Evolutionary conservation across 2,113 vertebrate species (phyloP), one percentile per base, ranked within the genome.

Genomic region (Brevimyrus niger): DNA sequence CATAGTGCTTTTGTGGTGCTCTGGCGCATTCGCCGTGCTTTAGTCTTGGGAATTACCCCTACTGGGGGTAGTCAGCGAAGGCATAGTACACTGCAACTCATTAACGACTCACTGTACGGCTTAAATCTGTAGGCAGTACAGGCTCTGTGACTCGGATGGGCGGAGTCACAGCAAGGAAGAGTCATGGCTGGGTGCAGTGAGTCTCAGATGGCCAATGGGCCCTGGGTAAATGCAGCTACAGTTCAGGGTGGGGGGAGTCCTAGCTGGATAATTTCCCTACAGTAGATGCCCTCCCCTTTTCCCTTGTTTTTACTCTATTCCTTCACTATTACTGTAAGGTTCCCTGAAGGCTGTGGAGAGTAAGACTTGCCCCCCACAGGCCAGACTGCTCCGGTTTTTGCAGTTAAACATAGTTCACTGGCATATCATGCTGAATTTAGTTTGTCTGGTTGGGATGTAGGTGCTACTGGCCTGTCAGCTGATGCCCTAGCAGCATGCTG

Each of bases 241-340:
- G 35, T 7, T 21, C 38, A 47, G 44, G 42, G 44, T 38, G 3
- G 21, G 50, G 27, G 50, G 82, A 84, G 21, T 84, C 23, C 44
- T 21, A 46, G 82, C 82, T 47, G 82, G 44, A n/a, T 84, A 10
- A 47, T 84, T 23, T 23, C 19, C 44, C 42, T 8, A n/a, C 38
- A 46, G 42, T n/a, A 83, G 42, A 83, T 23, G 9, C 6, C 48
- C n/a, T 86, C 27, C 31, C 17, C 13, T 6, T 19, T 50, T 53
- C 50, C 13, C 15, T 53, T 55, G 85, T 53, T 87, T 50, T 87
- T 87, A 35, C 15, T 55, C 46, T n/a, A 53, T 69, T 50, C 27
- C 61, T 90, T 90, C 87, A 44, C 58, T 76, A 0, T 19, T 90
- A 92, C 3, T 15, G 13, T 51, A 90, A 91, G 92, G 89, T 87